A percentile compares a stretch with the other conserved stretches of the same genome.
Evolutionary conservation across 2,113 vertebrate genomes (phyloP).

Genomic region (Hippocampus abdominalis): DNA sequence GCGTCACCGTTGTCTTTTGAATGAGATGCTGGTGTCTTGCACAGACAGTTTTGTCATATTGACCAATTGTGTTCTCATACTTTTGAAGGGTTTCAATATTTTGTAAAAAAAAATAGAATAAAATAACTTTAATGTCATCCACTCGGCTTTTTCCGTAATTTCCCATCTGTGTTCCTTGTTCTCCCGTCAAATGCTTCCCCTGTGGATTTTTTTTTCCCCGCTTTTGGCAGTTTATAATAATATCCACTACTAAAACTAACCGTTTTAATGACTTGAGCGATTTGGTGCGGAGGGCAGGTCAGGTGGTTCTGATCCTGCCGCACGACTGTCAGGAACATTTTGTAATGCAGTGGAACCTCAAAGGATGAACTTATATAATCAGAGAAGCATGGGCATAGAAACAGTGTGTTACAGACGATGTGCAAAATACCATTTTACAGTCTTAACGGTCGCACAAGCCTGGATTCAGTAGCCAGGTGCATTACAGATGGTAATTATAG

Average conservation of each 20-base stretch:
- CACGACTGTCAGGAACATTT: background rate
- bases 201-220: slow-evolving; percentile 8
- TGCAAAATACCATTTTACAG: no score
- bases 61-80: slow-evolving; percentile 33
- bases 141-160: slow-evolving; percentile 34
- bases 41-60: slow-evolving; percentile 38
- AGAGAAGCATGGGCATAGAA: no score
- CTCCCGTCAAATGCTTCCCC: slow-evolving; percentile 28
- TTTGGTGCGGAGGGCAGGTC: background rate
- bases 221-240: background rate
- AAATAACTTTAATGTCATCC: slow-evolving; percentile 29
- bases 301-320: background rate
- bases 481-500: no score
- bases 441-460: no score
- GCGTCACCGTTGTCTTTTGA: slow-evolving; percentile 33
- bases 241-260: slow-evolving; percentile 19
- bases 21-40: slow-evolving; percentile 32
- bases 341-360: background rate
- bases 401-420: no score
- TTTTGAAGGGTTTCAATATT: slow-evolving; percentile 39
- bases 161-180: slow-evolving; percentile 15
- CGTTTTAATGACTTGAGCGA: slow-evolving; percentile 14
- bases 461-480: no score
- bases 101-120: background rate
- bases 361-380: background rate